These are phyloP conservation scores for Glaucomys volans DNA, from an alignment of 2,113 vertebrate species.

Conservation along the genomic window DNA sequence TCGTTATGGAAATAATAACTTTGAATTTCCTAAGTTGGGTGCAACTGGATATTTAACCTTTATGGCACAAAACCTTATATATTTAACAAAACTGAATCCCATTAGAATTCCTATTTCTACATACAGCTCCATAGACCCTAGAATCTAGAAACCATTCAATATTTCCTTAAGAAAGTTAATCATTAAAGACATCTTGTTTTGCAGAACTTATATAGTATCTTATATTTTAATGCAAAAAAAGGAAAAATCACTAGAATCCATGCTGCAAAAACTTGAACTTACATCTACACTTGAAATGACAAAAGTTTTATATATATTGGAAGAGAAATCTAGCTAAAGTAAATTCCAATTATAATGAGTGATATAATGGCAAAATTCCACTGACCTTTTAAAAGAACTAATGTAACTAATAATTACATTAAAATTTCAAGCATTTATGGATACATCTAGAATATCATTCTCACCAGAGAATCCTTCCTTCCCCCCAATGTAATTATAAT, in stretches of 20 bases:
- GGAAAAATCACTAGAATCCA: not conserved
- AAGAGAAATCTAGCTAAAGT: constrained; percentile 21
- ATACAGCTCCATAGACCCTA: not conserved
- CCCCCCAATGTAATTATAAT: not conserved
- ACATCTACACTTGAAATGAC: not conserved
- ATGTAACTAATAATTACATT: constrained; percentile 17
- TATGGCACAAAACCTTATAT: constrained; percentile 19
- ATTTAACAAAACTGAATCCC: constrained; percentile 45
- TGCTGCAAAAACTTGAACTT: not conserved
- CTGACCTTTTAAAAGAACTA: not conserved
- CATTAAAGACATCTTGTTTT: not conserved
- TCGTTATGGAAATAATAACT: constrained; percentile 22
- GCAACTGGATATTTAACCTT: constrained; percentile 44
- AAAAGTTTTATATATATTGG: constrained; percentile 3
- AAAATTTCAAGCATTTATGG: constrained; percentile 46
- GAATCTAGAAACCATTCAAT: constrained; percentile 29
- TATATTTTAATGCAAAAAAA: not conserved
- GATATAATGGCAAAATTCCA: constrained; percentile 9
- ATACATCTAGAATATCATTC: constrained; percentile 45
- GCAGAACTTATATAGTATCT: not conserved
- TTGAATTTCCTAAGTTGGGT: constrained; percentile 24
- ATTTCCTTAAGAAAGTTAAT: constrained; percentile 22
- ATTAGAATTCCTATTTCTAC: constrained; percentile 48
- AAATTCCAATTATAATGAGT: constrained; percentile 41
- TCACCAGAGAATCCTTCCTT: constrained; percentile 17